Evolutionary conservation across 2,888 invertebrate genomes (phyloP), one percentile per base, ranked within the genome.

Genomic region (Lissonota sp.): DNA sequence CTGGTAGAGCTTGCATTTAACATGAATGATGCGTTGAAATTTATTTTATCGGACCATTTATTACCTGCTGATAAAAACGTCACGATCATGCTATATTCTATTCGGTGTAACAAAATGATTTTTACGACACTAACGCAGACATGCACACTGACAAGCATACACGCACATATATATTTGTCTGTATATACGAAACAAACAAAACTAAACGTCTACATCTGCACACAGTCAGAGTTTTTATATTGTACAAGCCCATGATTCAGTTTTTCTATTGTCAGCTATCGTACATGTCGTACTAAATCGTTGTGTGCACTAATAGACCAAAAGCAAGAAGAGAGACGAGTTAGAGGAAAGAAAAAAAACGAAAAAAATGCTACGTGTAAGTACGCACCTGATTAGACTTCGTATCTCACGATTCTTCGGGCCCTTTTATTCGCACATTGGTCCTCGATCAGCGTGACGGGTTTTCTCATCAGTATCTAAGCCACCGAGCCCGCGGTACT

Each of bases 391-490:
- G 79, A 79, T 81, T 14, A 55, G 64, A 83, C 69, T 81, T 76
- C 64, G 83, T 71, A 82, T 82, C 80, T 75, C 78, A 78, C 67
- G 81, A 81, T 62, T 79, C 78, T 82, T 77, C 75, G 76, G 73
- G 79, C 78, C 75, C 80, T 39, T 60, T 67, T 67, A 64, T 69
- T 83, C 76, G 75, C 69, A 74, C 53, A 74, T 26, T 62, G 71
- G 77, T 82, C 78, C 78, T 82, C 78, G 81, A 86, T 83, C 84
- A 82, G 86, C 81, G 79, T 84, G 86, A 85, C 87, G 72, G 79
- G 83, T 85, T 82, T 84, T 83, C 83, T 77, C 85, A 86, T 89
- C 90, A 87, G 79, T 87, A 87, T 87, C 87, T 88, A 88, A 88
- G 84, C 84, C 84, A 84, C 85, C 87, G 84, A 84, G 86, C 85